phyloP scores from a whole-genome alignment of 2,888 invertebrate species.

The Phragmatobia fuliginosa region DNA sequence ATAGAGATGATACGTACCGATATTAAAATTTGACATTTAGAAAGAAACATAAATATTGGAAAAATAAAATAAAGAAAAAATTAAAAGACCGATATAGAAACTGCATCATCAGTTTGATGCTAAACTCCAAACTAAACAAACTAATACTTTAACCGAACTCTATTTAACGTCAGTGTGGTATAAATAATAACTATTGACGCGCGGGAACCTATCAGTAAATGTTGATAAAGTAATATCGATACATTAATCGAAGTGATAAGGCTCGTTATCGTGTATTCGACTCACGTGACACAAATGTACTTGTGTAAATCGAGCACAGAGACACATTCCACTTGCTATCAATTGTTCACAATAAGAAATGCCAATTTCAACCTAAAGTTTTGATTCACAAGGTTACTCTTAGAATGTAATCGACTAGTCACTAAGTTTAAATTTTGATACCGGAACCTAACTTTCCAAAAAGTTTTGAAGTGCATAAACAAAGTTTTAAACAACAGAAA shows the following conservation, averaged over 20 bases:
- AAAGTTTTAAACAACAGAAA: slow-evolving; percentile 4
- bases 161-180: slow-evolving; percentile 28
- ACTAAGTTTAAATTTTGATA: slow-evolving; percentile 12
- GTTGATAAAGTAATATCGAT: slow-evolving; percentile 53
- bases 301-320: slow-evolving; percentile 27
- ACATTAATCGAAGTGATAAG: slow-evolving; percentile 54
- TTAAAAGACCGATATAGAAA: background rate
- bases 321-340: slow-evolving; percentile 28
- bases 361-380: slow-evolving; percentile 21
- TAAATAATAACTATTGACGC: slow-evolving; percentile 46
- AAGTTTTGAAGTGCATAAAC: slow-evolving; percentile 2
- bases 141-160: background rate
- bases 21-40: background rate
- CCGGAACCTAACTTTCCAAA: slow-evolving; percentile 6
- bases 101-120: background rate
- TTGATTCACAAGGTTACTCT: slow-evolving; percentile 25
- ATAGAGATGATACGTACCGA: background rate
- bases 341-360: slow-evolving; percentile 21
- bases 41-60: background rate
- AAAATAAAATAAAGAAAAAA: background rate
- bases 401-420: slow-evolving; percentile 17
- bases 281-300: slow-evolving; percentile 29
- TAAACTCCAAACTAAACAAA: background rate
- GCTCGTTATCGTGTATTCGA: slow-evolving; percentile 28
- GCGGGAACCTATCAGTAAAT: slow-evolving; percentile 38